These are phyloP conservation scores for Callyntrura sp. DNA, from an alignment of 2,888 invertebrate species.

Conservation along the genomic window DNA sequence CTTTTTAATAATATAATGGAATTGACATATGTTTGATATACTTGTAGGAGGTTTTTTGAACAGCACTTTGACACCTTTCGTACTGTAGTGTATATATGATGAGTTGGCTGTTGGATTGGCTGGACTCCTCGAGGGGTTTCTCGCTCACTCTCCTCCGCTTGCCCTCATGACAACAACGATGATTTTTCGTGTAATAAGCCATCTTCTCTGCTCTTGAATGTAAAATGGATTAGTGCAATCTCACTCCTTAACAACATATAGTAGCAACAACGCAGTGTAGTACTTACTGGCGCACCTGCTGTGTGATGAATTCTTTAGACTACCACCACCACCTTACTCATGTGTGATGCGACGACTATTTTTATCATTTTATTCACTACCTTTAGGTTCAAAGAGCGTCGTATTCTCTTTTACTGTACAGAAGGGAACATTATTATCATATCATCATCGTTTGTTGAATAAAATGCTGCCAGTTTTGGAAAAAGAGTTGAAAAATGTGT, in stretches of 20 bases:
- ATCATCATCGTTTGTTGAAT: conserved; percentile 11
- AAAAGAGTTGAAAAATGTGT: conserved; percentile 39
- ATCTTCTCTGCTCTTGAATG: not conserved
- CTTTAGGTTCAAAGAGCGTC: not conserved
- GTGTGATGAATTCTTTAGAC: not conserved
- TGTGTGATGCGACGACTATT: too few species aligned
- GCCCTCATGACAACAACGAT: not conserved
- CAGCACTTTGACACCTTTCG: conserved; percentile 49
- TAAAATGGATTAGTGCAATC: conserved; percentile 20
- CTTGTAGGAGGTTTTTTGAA: conserved; percentile 35
- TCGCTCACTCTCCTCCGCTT: not conserved
- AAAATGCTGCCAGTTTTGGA: conserved; percentile 45
- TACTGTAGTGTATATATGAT: not conserved
- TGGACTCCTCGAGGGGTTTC: conserved; percentile 45
- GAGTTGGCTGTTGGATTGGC: conserved; percentile 13
- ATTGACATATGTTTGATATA: conserved; percentile 62
- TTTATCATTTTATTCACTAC: not conserved
- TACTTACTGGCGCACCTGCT: conserved; percentile 12
- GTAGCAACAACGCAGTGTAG: not conserved
- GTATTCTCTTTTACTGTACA: not conserved
- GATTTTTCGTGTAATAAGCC: not conserved
- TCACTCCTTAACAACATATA: not conserved
- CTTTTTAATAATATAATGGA: conserved; percentile 37
- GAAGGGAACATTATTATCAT: too few species aligned
- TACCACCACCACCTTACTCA: not conserved